Base-by-base conservation (phyloP, 2,888 invertebrate genomes). In the Megaustenia siamemsis region DNA sequence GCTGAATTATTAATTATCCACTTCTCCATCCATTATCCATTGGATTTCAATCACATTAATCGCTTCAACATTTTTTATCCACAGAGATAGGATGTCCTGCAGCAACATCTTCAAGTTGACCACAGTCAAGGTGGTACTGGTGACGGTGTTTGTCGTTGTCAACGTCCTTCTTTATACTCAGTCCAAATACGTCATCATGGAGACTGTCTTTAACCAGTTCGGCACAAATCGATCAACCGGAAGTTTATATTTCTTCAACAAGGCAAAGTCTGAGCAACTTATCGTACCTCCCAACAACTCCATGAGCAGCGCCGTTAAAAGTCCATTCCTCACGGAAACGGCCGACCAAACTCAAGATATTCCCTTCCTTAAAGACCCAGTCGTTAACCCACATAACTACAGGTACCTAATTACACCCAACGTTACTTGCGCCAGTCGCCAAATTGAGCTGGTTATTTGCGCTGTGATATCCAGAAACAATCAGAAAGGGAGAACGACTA, bases 401-500 rank as follows among this genome's bases (percentile, higher is more conserved):
- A 10, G n/a, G 15, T 73, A 71, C 35, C 3, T 73, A 2, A 40
- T 82, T 8, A 38, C 8, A 3, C 82, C 82, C 0, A 71, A 43
- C 24, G 82, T 82, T 18, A 24, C 40, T 0, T 83, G 83, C 38
- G 24, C 60, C 18, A 10, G 38, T 53, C 63, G 49, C 1, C 21
- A 32, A 24, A 76, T 88, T 15, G 86, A 88, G 75, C 75, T 90
- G 35, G 86, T 91, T 38, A 86, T 93, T 10, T 89, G 91, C 56
- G 89, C 93, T 3, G 87, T 92, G 12, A 90, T 92, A 21, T 90
- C 90, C 0, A 89, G 90, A 0, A 83, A 85, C 24, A 91, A 93
- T 83, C 88, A 89, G 78, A 87, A 89, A 21, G 84, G 89, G 32
- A 86, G 92, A 60, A 83, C 87, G 28, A 87, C 89, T 2, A 90